Conservation (phyloP, 1,140 invertebrate species). For the Eueides isabella region DNA sequence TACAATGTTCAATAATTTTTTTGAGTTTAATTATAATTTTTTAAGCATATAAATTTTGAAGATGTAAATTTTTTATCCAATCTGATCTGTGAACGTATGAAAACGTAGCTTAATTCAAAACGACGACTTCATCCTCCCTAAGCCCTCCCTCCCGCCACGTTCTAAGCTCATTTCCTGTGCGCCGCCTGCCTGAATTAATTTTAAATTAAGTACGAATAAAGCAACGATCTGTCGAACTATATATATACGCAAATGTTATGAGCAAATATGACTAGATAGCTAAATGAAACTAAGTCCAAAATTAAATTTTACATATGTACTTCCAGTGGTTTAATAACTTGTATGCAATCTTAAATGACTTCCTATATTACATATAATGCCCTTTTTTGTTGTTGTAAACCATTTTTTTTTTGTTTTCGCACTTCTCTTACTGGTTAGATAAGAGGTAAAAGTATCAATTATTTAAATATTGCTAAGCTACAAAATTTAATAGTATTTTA, state of each 20-base stretch:
- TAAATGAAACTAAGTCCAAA: too few species aligned
- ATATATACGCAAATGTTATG: conserved; percentile 39
- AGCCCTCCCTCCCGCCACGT: conserved; percentile 53
- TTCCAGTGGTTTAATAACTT: too few species aligned
- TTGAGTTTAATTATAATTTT: background rate
- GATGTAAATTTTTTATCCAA: conserved; percentile 10
- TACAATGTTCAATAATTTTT: background rate
- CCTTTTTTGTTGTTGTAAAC: too few species aligned
- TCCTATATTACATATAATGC: too few species aligned
- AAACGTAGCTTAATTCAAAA: conserved; percentile 59
- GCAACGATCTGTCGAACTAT: conserved; percentile 51
- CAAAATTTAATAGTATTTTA: too few species aligned
- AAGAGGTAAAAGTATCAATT: too few species aligned
- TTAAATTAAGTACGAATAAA: conserved; percentile 84
- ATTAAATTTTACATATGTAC: too few species aligned
- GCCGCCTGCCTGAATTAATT: conserved; percentile 85
- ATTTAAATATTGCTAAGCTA: too few species aligned
- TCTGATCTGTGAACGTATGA: conserved; percentile 25
- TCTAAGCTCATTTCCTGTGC: conserved; percentile 83
- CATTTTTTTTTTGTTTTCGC: too few species aligned
- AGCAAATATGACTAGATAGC: background rate
- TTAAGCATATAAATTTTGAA: background rate
- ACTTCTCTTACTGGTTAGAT: too few species aligned
- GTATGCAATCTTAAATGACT: too few species aligned
- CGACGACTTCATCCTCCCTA: conserved; percentile 39